Percentiles rank a stretch among this genome's conserved stretches.
Evolutionary conservation across 2,113 vertebrate species (phyloP).

Genomic region (Channa maculata): DNA sequence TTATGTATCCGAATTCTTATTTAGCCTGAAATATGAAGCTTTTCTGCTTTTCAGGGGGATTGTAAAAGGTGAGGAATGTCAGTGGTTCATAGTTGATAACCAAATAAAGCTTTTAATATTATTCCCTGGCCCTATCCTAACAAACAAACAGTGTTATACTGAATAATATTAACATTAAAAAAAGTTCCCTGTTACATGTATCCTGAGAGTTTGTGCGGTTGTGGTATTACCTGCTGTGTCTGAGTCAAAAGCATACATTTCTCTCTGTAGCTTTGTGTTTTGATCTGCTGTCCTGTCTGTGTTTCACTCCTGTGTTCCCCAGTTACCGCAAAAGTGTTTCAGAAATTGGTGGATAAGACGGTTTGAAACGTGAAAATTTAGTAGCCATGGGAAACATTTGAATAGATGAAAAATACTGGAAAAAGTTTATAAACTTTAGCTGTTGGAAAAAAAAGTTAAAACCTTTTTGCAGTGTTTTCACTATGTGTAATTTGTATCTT

Average conservation of each 20-base stretch:
- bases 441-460: too few relatives aligned
- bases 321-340: not conserved
- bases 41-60: constrained; percentile 6
- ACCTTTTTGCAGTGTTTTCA: too few relatives aligned
- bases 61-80: constrained; percentile 15
- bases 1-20: constrained; percentile 22
- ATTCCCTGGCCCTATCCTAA: too few relatives aligned
- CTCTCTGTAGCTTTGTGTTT: constrained; percentile 47
- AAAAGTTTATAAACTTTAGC: too few relatives aligned
- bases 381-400: too few relatives aligned
- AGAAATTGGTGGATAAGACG: too few relatives aligned
- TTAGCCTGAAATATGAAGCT: constrained; percentile 33
- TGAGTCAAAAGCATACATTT: constrained; percentile 10
- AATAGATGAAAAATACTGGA: too few relatives aligned
- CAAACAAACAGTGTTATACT: not conserved
- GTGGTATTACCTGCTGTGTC: constrained; percentile 8
- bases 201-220: not conserved
- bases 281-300: constrained; percentile 32
- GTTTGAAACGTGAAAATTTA: too few relatives aligned
- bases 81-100: constrained; percentile 1
- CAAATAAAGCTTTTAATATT: not conserved
- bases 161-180: not conserved
- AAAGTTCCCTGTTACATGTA: not conserved
- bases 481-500: too few relatives aligned
- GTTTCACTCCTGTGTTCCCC: constrained; percentile 1